Conservation (phyloP, 2,888 invertebrate species). For the Phengaris alcon region DNA sequence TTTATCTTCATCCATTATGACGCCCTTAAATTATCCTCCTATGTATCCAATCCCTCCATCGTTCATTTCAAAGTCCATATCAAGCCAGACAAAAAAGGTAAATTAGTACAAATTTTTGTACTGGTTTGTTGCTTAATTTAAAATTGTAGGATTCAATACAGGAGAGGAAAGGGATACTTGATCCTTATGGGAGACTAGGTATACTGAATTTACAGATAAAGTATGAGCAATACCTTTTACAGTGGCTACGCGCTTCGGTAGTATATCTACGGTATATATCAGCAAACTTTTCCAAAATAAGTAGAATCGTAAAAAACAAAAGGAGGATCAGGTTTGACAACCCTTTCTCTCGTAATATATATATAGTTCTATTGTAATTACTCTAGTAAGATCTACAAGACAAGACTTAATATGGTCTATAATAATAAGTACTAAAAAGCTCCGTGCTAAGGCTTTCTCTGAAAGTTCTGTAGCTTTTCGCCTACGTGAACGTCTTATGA, state of each 20-base stretch:
- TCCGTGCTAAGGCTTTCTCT: neutral
- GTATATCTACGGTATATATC: too few species aligned
- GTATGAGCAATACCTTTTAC: too few species aligned
- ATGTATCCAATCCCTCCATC: neutral
- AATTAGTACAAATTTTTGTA: neutral
- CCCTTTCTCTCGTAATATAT: too few species aligned
- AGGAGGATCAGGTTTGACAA: too few species aligned
- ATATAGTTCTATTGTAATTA: neutral
- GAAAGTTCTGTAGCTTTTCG: neutral
- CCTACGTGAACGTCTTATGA: constrained; percentile 20
- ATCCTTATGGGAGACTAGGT: too few species aligned
- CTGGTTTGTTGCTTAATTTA: neutral
- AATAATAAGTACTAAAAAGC: neutral
- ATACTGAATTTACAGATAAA: too few species aligned
- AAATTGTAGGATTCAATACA: neutral
- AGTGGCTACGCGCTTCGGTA: too few species aligned
- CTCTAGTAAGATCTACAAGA: neutral
- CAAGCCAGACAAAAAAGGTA: neutral
- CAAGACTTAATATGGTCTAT: neutral
- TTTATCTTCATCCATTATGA: neutral
- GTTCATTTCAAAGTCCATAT: neutral
- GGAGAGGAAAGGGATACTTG: too few species aligned
- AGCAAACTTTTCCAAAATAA: too few species aligned
- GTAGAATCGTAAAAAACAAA: too few species aligned
- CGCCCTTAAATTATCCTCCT: neutral